Conservation (phyloP, 2,113 vertebrate species). For the Perca schrenkii region DNA sequence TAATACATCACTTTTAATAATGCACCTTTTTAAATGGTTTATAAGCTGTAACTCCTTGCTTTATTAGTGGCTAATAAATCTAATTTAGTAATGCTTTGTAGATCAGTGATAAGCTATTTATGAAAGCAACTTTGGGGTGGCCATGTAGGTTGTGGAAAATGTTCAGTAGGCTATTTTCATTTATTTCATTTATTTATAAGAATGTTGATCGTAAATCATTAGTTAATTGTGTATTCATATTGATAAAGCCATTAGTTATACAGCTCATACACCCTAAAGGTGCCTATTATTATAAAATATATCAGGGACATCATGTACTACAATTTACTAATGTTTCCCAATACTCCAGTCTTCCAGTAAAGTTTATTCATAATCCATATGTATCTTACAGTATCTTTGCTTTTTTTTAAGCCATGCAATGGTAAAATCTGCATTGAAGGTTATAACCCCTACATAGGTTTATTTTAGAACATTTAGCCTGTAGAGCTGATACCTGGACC, state of each 20-base stretch:
- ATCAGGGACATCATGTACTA: neutral
- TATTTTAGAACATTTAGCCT: neutral
- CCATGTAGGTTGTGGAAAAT: neutral
- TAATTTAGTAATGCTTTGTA: neutral
- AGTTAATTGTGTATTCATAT: neutral
- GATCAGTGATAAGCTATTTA: neutral
- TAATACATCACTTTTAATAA: neutral
- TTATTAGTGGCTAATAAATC: neutral
- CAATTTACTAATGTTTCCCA: neutral
- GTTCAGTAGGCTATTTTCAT: too few relatives aligned
- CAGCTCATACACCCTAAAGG: neutral
- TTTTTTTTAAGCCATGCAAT: neutral
- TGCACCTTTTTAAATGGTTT: neutral
- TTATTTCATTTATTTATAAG: too few relatives aligned
- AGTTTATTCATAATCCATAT: neutral
- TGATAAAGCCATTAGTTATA: neutral
- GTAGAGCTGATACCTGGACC: neutral
- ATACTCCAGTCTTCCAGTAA: neutral
- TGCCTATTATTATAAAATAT: neutral
- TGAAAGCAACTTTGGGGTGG: neutral
- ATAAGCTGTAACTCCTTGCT: neutral
- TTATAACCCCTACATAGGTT: neutral
- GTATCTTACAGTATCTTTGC: neutral
- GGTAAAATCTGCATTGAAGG: neutral
- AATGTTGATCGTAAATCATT: neutral